phyloP scores from a whole-genome alignment of 2,888 invertebrate genomes.

The Halictus ligatus region DNA sequence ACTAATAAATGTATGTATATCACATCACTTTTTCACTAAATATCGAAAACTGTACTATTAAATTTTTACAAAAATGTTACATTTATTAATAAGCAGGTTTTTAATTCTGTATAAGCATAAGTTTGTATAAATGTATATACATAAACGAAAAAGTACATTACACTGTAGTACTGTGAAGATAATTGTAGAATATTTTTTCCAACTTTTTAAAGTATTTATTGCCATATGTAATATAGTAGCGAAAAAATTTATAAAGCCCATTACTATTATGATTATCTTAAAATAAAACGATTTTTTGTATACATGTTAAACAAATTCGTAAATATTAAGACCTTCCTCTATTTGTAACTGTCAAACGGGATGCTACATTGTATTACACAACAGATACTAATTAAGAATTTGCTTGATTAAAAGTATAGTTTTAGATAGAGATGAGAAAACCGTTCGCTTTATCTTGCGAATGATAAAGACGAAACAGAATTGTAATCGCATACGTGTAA shows the following conservation, averaged over 20 bases:
- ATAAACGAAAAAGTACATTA: slow-evolving; percentile 39
- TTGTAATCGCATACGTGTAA: slow-evolving; percentile 11
- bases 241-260: slow-evolving; percentile 53
- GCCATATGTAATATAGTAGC: slow-evolving; percentile 50
- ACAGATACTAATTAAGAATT: not conserved
- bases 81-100: slow-evolving; percentile 52
- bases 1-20: slow-evolving; percentile 17
- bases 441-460: slow-evolving; percentile 11
- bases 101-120: slow-evolving; percentile 59
- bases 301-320: slow-evolving; percentile 47
- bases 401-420: not conserved
- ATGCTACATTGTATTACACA: not conserved
- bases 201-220: slow-evolving; percentile 68
- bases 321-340: slow-evolving; percentile 43
- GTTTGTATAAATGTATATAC: slow-evolving; percentile 63
- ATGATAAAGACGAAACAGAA: slow-evolving; percentile 27
- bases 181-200: slow-evolving; percentile 64
- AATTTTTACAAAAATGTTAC: slow-evolving; percentile 51
- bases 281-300: slow-evolving; percentile 66
- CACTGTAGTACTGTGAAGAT: slow-evolving; percentile 54
- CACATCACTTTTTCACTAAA: slow-evolving; percentile 19
- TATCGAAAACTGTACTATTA: slow-evolving; percentile 39
- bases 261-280: slow-evolving; percentile 55
- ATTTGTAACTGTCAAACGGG: slow-evolving; percentile 7
- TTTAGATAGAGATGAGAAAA: not conserved